These are phyloP conservation scores for Drosophila truncata DNA, from an alignment of 1,140 invertebrate species.

Conservation along the genomic window DNA sequence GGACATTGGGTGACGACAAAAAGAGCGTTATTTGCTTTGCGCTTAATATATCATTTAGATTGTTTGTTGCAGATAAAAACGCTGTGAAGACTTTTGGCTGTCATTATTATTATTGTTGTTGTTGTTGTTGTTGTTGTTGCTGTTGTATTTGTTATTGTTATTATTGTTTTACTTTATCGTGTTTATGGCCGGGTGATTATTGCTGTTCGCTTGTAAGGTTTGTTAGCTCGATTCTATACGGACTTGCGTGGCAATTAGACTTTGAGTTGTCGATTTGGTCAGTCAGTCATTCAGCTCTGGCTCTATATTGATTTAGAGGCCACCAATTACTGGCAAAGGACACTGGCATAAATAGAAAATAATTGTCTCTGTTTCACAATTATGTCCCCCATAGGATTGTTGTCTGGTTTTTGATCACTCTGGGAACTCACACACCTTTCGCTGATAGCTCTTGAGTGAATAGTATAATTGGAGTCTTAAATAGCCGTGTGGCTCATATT, in stretches of 20 bases:
- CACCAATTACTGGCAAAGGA: not conserved
- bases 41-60: slow-evolving; percentile 86
- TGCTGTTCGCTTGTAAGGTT: slow-evolving; percentile 56
- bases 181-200: slow-evolving; percentile 46
- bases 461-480: slow-evolving; percentile 29
- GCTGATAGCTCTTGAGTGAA: slow-evolving; percentile 14
- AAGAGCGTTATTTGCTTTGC: slow-evolving; percentile 84
- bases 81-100: slow-evolving; percentile 74
- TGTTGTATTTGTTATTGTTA: slow-evolving; percentile 60
- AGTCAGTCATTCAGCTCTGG: slow-evolving; percentile 3
- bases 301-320: slow-evolving; percentile 31
- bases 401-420: slow-evolving; percentile 32
- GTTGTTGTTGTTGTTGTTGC: slow-evolving; percentile 43
- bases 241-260: slow-evolving; percentile 57
- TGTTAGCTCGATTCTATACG: slow-evolving; percentile 32
- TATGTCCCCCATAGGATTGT: slow-evolving; percentile 52
- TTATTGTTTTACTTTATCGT: slow-evolving; percentile 52
- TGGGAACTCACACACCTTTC: slow-evolving; percentile 69
- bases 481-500: slow-evolving; percentile 20
- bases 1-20: slow-evolving; percentile 68
- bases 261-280: too few species aligned
- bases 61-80: slow-evolving; percentile 76
- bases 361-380: slow-evolving; percentile 73
- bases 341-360: slow-evolving; percentile 63
- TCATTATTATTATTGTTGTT: slow-evolving; percentile 66